Evolutionary conservation across 53 echinoderm and acorn worm genomes (phyloP).

Genomic region (Paracentrotus lividus): DNA sequence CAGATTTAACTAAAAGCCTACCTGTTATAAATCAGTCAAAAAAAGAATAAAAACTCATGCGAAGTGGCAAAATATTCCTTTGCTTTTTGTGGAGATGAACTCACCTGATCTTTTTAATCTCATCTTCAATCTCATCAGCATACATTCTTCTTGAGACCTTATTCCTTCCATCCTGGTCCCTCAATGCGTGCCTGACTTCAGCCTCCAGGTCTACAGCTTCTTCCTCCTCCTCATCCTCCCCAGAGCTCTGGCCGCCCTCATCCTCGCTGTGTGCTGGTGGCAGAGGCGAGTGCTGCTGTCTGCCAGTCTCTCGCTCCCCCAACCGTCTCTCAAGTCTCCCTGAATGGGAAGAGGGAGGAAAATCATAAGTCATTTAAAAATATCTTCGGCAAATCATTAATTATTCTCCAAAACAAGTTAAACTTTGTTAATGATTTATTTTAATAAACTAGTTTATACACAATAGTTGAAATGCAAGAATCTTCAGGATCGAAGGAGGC

Average conservation of each 20-base stretch:
- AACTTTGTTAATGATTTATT: too few relatives aligned
- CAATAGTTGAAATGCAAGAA: too few relatives aligned
- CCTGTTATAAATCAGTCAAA: too few relatives aligned
- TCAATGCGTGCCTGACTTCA: slow-evolving; percentile 74
- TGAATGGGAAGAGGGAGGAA: too few relatives aligned
- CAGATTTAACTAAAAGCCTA: too few relatives aligned
- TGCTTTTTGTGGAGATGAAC: neutral
- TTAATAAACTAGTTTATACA: too few relatives aligned
- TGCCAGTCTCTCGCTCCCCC: slow-evolving; percentile 40
- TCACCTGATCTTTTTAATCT: slow-evolving; percentile 91
- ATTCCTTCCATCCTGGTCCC: slow-evolving; percentile 46
- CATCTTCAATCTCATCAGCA: slow-evolving; percentile 94
- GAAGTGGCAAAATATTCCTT: too few relatives aligned
- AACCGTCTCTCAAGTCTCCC: slow-evolving; percentile 56
- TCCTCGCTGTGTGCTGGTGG: slow-evolving; percentile 13
- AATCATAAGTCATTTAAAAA: too few relatives aligned
- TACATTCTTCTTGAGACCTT: slow-evolving; percentile 82
- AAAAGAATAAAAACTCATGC: too few relatives aligned
- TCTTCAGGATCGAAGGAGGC: too few relatives aligned
- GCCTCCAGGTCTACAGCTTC: slow-evolving; percentile 71
- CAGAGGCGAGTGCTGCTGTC: slow-evolving; percentile 40
- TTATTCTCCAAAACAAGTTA: too few relatives aligned
- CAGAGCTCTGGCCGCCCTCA: slow-evolving; percentile 33
- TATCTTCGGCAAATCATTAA: too few relatives aligned
- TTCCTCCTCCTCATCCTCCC: slow-evolving; percentile 59